Evolutionary conservation across 30 jellyfish, hydroid and myxozoan genomes (phyloP).

Genomic region (Sanderia malayensis): DNA sequence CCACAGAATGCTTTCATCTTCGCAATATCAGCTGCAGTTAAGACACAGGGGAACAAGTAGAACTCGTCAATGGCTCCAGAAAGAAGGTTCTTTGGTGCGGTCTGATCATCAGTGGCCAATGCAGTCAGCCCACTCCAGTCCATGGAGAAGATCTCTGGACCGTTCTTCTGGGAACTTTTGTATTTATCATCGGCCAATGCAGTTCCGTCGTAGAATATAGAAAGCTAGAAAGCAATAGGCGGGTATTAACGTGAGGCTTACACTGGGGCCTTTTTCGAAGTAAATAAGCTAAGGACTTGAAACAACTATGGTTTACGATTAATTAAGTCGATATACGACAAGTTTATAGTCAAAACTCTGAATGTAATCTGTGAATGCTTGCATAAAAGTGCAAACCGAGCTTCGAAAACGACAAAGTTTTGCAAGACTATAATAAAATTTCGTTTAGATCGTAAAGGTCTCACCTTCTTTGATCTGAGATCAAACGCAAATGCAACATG

Average conservation of each 20-base stretch:
- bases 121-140: constrained; percentile 91
- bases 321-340: no score
- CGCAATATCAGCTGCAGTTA: constrained; percentile 52
- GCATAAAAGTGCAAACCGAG: not conserved
- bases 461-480: constrained; percentile 46
- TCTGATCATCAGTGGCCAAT: constrained; percentile 64
- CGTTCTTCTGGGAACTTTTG: constrained; percentile 39
- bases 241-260: no score
- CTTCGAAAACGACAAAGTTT: not conserved
- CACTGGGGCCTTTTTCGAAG: no score
- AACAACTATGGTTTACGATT: no score
- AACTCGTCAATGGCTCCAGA: constrained; percentile 80
- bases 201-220: constrained; percentile 55
- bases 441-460: not conserved
- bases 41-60: constrained; percentile 89
- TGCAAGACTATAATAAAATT: not conserved
- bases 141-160: constrained; percentile 65
- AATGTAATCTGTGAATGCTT: no score
- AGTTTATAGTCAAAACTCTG: no score
- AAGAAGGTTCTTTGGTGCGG: constrained; percentile 33
- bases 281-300: no score
- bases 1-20: constrained; percentile 61
- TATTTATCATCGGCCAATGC: constrained; percentile 43
- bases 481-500: constrained; percentile 53
- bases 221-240: no score